Percentiles rank a stretch among this genome's conserved stretches.
Conservation (phyloP, 2,113 vertebrate species). For the Rhea pennata region DNA sequence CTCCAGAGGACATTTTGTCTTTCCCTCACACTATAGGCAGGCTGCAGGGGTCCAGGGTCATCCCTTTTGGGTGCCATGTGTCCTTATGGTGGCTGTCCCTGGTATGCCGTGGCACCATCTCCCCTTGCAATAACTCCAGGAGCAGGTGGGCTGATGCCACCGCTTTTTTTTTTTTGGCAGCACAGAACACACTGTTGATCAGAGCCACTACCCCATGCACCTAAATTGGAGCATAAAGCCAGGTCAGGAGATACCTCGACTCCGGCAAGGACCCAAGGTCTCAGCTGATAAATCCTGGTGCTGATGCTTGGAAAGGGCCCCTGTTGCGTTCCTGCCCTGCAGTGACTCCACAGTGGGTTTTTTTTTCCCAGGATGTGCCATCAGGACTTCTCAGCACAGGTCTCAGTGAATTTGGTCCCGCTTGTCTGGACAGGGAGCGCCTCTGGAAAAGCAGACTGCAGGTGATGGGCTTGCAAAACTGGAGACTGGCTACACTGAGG, state of each 20-base stretch:
- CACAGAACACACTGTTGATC: background rate
- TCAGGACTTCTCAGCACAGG: background rate
- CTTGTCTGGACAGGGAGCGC: background rate
- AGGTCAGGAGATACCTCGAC: background rate
- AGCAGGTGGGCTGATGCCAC: background rate
- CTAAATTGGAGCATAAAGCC: background rate
- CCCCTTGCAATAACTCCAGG: background rate
- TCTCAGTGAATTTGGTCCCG: fast-evolving
- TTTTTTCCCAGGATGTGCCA: no score
- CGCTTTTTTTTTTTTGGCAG: background rate
- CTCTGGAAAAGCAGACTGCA: background rate
- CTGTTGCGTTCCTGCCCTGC: no score
- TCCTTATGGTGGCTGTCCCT: background rate
- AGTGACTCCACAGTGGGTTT: background rate
- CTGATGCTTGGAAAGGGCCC: no score
- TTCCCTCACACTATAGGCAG: no score
- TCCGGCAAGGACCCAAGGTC: background rate
- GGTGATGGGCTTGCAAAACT: background rate
- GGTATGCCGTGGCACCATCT: background rate
- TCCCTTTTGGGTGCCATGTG: no score
- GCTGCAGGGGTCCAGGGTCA: no score
- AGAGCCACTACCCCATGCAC: background rate
- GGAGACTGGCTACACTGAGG: background rate
- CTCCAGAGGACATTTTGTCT: no score
- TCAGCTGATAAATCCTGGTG: background rate